phyloP scores from a whole-genome alignment of 2,797 vertebrate species.

The Enteromius anoplus region DNA sequence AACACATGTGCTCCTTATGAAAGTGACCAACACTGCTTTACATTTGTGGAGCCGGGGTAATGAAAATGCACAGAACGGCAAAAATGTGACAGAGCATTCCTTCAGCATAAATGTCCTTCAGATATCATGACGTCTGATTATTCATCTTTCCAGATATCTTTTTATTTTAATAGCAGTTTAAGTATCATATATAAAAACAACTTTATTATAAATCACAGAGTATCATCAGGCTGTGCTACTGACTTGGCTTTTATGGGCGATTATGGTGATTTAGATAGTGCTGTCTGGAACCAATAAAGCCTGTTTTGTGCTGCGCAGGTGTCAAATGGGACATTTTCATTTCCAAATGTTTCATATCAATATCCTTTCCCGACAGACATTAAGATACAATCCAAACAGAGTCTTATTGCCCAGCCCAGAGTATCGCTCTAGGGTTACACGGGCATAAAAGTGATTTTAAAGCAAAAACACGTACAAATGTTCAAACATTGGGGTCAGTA shows the following conservation, averaged over 20 bases:
- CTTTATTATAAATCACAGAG: conserved; percentile 25
- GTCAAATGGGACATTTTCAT: conserved; percentile 36
- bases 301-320: conserved; percentile 25
- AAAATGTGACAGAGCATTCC: conserved; percentile 68
- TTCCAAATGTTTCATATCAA: conserved; percentile 40
- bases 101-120: conserved; percentile 66
- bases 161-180: conserved; percentile 34
- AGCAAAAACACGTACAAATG: background rate
- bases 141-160: conserved; percentile 40
- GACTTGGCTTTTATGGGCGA: conserved; percentile 17
- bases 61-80: conserved; percentile 49
- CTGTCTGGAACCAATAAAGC: conserved; percentile 22
- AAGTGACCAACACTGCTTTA: conserved; percentile 71
- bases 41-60: conserved; percentile 70
- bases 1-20: conserved; percentile 83
- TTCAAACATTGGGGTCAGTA: background rate
- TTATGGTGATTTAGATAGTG: conserved; percentile 22
- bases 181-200: conserved; percentile 29
- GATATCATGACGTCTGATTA: conserved; percentile 66
- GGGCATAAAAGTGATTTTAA: background rate
- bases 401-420: background rate
- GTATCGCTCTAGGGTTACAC: conserved; percentile 1
- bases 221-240: conserved; percentile 16
- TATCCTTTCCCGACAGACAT: conserved; percentile 36
- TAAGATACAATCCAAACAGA: conserved; percentile 33